Evolutionary conservation across 2,797 vertebrate genomes (phyloP).

Genomic region (Poeciliopsis infans): DNA sequence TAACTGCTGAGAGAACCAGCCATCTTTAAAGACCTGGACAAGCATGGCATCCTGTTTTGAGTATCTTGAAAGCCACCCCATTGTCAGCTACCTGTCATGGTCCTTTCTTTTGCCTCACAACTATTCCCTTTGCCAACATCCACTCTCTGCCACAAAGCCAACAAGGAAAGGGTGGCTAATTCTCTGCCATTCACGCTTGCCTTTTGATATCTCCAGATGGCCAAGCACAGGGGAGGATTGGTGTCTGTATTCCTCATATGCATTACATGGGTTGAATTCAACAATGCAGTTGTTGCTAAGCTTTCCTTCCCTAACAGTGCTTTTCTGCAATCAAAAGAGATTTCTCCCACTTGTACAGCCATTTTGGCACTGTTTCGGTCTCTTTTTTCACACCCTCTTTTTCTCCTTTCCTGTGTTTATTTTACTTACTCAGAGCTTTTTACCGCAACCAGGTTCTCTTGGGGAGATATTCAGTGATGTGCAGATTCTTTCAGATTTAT

Average conservation of each 20-base stretch:
- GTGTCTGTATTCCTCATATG: constrained; percentile 58
- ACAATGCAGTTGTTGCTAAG: constrained; percentile 70
- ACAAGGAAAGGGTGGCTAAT: constrained; percentile 33
- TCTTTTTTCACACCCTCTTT: constrained; percentile 35
- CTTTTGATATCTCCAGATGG: constrained; percentile 72
- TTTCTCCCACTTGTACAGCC: constrained; percentile 65
- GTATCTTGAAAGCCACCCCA: constrained; percentile 24
- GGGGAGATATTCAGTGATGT: constrained; percentile 44
- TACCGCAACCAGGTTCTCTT: constrained; percentile 30
- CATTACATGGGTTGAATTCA: constrained; percentile 69
- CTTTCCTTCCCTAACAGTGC: constrained; percentile 62
- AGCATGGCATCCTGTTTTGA: constrained; percentile 30
- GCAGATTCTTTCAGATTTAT: constrained; percentile 59
- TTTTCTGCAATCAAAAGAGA: constrained; percentile 73
- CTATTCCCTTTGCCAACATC: constrained; percentile 35
- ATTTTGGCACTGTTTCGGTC: constrained; percentile 64
- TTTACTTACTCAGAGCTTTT: constrained; percentile 34
- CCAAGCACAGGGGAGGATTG: constrained; percentile 48
- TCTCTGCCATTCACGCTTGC: constrained; percentile 44
- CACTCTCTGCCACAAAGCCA: constrained; percentile 43
- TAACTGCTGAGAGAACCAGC: constrained; percentile 29
- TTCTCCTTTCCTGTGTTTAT: constrained; percentile 40
- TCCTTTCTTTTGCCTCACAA: constrained; percentile 40
- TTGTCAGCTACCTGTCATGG: constrained; percentile 51
- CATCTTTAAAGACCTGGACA: constrained; percentile 30